Conservation (phyloP, 2,797 vertebrate genomes). For the Zalophus californianus region DNA sequence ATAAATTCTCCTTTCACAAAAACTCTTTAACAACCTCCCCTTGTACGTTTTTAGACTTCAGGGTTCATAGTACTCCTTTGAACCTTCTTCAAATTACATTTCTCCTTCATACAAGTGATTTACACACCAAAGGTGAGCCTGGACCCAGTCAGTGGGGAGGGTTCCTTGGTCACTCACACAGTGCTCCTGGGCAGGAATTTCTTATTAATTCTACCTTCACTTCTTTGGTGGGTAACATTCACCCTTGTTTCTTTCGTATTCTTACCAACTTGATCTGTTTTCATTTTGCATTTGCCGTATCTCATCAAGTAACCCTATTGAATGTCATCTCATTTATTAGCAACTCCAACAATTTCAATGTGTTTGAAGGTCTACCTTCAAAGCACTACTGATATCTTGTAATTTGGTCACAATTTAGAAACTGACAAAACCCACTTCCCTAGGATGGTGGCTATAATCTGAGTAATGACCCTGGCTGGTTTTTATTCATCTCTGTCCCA, state of each 20-base stretch:
- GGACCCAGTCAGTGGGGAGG: accelerated
- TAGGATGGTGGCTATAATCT: neutral
- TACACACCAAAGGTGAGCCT: neutral
- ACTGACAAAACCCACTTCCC: neutral
- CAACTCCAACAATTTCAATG: neutral
- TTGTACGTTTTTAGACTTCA: neutral
- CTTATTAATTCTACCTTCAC: neutral
- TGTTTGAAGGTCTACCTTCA: neutral
- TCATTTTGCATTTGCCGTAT: neutral
- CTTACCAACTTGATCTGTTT: neutral
- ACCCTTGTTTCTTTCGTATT: neutral
- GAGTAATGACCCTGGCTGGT: no score
- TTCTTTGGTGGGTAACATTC: neutral
- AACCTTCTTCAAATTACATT: neutral
- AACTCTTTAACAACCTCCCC: neutral
- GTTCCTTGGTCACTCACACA: accelerated
- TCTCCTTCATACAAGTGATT: neutral
- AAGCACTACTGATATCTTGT: neutral
- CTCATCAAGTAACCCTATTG: neutral
- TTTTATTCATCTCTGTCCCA: neutral
- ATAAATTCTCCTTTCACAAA: neutral
- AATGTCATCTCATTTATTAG: neutral
- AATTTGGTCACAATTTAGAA: neutral
- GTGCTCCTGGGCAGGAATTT: neutral
- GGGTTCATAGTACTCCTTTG: neutral